These are phyloP conservation scores for Cerceris rybyensis DNA, from an alignment of 2,888 invertebrate species.

Conservation along the genomic window DNA sequence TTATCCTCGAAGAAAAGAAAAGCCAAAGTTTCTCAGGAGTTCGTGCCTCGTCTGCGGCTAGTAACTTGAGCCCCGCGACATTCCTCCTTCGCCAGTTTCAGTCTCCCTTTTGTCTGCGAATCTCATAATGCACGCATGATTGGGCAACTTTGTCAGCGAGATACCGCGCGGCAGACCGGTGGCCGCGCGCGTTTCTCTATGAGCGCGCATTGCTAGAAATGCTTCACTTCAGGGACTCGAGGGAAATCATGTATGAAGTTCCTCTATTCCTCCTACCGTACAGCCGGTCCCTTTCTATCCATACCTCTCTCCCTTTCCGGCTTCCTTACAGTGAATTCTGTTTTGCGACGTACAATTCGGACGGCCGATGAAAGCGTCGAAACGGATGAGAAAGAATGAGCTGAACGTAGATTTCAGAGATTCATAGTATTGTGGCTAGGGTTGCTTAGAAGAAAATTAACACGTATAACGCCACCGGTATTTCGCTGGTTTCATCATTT, in stretches of 20 bases:
- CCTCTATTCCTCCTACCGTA: constrained; percentile 69
- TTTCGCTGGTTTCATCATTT: no score
- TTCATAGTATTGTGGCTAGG: no score
- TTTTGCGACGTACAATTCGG: constrained; percentile 63
- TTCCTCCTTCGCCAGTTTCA: constrained; percentile 36
- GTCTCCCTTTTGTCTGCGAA: constrained; percentile 69
- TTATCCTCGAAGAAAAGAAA: constrained; percentile 4
- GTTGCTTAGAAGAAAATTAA: no score
- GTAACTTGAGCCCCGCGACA: constrained; percentile 14
- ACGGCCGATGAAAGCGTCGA: constrained; percentile 59
- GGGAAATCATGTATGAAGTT: constrained; percentile 81
- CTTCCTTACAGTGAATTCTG: constrained; percentile 68
- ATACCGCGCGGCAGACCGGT: constrained; percentile 70
- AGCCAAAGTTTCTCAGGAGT: constrained; percentile 12
- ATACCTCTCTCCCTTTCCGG: constrained; percentile 43
- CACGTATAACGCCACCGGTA: no score
- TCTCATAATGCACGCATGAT: constrained; percentile 79
- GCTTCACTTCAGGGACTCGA: constrained; percentile 78
- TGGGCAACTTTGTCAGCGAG: constrained; percentile 76
- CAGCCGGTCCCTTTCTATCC: constrained; percentile 65
- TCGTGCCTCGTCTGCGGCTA: constrained; percentile 14
- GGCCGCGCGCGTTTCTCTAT: constrained; percentile 63
- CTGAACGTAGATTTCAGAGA: constrained; percentile 13
- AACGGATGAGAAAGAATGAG: constrained; percentile 37
- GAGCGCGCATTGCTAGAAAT: constrained; percentile 78